Percentiles rank a stretch among this genome's conserved stretches.
Conservation (phyloP, 2,797 vertebrate genomes). For the Macrochelys suwanniensis region DNA sequence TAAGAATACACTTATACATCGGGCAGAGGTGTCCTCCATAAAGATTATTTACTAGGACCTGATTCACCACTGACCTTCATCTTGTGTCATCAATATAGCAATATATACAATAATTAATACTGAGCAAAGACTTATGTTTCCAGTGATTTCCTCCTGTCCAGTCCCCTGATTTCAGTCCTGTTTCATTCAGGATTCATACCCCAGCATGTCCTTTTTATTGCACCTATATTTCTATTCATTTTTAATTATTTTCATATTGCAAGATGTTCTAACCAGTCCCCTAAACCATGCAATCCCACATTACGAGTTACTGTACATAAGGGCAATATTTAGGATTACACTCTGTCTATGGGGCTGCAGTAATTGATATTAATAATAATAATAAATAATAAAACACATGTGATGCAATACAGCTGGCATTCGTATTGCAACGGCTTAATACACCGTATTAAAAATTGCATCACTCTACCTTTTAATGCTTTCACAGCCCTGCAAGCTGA, state of each 20-base stretch:
- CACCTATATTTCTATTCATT: rapidly evolving
- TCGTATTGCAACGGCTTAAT: rapidly evolving
- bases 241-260: rapidly evolving
- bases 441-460: rapidly evolving
- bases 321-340: rapidly evolving
- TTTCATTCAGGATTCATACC: neutral
- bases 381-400: rapidly evolving
- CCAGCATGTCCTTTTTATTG: rapidly evolving
- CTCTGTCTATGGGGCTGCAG: neutral
- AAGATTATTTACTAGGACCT: neutral
- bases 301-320: rapidly evolving
- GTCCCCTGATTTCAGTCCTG: neutral
- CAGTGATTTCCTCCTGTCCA: neutral
- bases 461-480: rapidly evolving
- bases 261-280: rapidly evolving
- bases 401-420: rapidly evolving
- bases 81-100: neutral
- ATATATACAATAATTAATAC: neutral
- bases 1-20: neutral
- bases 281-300: rapidly evolving
- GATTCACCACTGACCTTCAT: neutral
- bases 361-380: rapidly evolving
- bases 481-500: neutral
- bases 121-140: neutral
- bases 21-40: neutral